Conservation (phyloP, 2,888 invertebrate genomes). For the Acleris laterana region DNA sequence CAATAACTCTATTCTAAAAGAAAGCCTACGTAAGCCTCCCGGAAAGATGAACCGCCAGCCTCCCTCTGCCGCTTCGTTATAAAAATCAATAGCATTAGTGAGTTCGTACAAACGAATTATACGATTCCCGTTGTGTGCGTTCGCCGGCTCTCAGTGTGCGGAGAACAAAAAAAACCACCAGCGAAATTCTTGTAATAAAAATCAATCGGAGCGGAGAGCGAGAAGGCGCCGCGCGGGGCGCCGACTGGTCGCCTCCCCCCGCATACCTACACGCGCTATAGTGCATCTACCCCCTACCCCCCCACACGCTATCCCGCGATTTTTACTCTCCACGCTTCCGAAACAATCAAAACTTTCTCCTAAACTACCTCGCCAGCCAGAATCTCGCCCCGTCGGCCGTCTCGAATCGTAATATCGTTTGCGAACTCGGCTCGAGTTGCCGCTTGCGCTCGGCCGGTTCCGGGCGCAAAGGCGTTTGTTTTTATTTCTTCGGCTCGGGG, state of each 20-base stretch:
- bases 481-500: constrained; percentile 82
- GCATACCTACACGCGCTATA: constrained; percentile 66
- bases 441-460: constrained; percentile 60
- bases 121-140: constrained; percentile 79
- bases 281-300: constrained; percentile 64
- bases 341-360: constrained; percentile 43
- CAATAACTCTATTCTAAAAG: neutral
- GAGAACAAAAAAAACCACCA: constrained; percentile 80
- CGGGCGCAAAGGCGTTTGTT: constrained; percentile 81
- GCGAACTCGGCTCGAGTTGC: constrained; percentile 37
- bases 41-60: constrained; percentile 46
- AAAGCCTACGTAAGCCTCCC: neutral
- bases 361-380: constrained; percentile 36
- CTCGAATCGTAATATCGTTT: constrained; percentile 26
- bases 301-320: constrained; percentile 37
- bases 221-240: constrained; percentile 80
- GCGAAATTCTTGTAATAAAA: constrained; percentile 85
- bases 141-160: constrained; percentile 69
- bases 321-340: constrained; percentile 42
- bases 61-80: constrained; percentile 71
- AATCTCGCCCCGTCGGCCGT: neutral
- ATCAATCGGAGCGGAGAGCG: constrained; percentile 84
- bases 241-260: constrained; percentile 71
- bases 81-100: constrained; percentile 84
- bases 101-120: constrained; percentile 83